A percentile compares a stretch with the other conserved stretches of the same genome.
Conservation (phyloP, 2,113 vertebrate genomes). For the Dunckerocampus dactyliophorus region DNA sequence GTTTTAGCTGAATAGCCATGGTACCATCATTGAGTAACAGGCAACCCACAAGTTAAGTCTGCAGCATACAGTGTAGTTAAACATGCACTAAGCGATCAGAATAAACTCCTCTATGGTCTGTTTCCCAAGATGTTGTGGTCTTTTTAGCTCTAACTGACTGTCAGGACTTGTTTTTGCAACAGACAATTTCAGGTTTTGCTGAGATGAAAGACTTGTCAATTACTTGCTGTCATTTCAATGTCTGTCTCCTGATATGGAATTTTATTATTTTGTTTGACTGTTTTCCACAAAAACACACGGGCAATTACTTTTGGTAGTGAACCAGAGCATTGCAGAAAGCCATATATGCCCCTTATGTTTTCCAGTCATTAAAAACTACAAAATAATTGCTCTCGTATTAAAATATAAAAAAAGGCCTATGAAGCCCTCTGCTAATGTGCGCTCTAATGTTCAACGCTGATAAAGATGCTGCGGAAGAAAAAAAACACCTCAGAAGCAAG, state of each 20-base stretch:
- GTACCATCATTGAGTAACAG: neutral
- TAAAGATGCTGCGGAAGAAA: constrained; percentile 33
- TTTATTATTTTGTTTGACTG: no score
- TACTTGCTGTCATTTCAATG: no score
- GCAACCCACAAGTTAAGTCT: neutral
- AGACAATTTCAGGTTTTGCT: no score
- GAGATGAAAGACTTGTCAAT: no score
- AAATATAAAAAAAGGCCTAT: constrained; percentile 27
- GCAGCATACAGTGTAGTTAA: no score
- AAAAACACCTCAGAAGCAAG: constrained; percentile 31
- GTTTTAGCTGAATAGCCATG: no score
- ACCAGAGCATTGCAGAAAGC: constrained; percentile 28
- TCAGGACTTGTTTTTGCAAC: no score
- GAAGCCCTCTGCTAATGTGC: constrained; percentile 1
- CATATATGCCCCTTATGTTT: constrained; percentile 18
- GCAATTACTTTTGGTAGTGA: constrained; percentile 15
- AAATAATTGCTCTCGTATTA: constrained; percentile 24
- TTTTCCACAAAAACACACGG: constrained; percentile 3
- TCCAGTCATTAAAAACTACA: constrained; percentile 32
- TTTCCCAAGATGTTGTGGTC: no score
- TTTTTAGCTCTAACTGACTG: no score
- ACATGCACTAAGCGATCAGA: no score
- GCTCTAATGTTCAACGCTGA: constrained; percentile 33
- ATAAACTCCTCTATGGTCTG: no score
- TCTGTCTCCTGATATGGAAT: no score